Conservation (phyloP, 2,113 vertebrate species). For the Vulpes ferrilata region DNA sequence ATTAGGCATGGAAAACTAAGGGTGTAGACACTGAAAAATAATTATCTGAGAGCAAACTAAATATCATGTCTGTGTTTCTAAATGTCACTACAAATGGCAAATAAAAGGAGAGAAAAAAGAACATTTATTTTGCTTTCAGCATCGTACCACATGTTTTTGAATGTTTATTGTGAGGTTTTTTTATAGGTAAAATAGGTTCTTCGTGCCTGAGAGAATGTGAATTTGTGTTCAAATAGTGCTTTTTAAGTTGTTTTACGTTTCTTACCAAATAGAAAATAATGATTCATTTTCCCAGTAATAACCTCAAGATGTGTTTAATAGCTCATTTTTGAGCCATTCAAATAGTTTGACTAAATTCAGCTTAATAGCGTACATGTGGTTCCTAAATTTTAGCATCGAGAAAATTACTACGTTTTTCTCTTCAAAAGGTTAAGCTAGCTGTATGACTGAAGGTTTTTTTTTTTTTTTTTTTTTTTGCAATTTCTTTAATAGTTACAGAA, state of each 20-base stretch:
- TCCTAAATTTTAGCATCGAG: constrained; percentile 27
- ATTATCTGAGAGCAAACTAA: constrained; percentile 60
- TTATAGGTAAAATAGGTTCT: background rate
- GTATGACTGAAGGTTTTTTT: constrained; percentile 20
- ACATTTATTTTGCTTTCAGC: constrained; percentile 44
- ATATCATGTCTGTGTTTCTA: constrained; percentile 61
- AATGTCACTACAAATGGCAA: constrained; percentile 72
- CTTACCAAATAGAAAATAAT: constrained; percentile 36
- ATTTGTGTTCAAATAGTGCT: background rate
- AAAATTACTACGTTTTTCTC: constrained; percentile 44
- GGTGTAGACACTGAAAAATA: constrained; percentile 58
- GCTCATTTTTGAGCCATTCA: constrained; percentile 39
- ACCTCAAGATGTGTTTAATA: constrained; percentile 51
- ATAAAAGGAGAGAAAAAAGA: constrained; percentile 2
- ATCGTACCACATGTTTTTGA: background rate
- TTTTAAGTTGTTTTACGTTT: constrained; percentile 50
- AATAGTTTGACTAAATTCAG: constrained; percentile 24
- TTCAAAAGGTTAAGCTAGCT: constrained; percentile 28
- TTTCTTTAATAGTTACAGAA: background rate
- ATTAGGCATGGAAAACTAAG: constrained; percentile 66
- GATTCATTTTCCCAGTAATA: constrained; percentile 40
- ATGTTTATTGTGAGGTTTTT: background rate
- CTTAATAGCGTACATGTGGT: background rate
- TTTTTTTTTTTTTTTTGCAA: constrained; percentile 19
- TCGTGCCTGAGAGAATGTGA: constrained; percentile 3